Percentiles rank a stretch among this genome's conserved stretches.
phyloP scores from a whole-genome alignment of 2,888 invertebrate species.

The Drosophila multiciliata region DNA sequence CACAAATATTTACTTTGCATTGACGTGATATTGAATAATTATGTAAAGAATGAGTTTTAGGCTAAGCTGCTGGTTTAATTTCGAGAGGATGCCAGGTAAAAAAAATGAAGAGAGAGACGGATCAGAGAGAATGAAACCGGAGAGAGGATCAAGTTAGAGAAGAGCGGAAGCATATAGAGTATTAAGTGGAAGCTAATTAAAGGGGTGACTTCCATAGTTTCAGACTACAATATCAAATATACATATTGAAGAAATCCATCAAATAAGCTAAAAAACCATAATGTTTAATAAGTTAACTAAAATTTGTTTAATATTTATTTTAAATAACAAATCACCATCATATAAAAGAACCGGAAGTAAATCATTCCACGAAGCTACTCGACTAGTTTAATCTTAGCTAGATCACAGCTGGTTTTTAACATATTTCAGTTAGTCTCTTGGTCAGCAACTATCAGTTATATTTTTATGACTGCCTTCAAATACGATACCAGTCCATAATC shows the following conservation, averaged over 20 bases:
- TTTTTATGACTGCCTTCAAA: constrained; percentile 45
- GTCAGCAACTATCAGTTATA: neutral
- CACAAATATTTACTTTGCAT: constrained; percentile 71
- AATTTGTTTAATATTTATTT: neutral
- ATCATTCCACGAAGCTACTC: neutral
- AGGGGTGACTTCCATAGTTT: neutral
- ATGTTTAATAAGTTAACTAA: neutral
- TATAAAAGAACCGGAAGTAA: neutral
- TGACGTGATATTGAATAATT: constrained; percentile 79
- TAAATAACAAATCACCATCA: neutral
- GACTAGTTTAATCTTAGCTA: neutral
- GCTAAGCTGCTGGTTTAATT: constrained; percentile 38
- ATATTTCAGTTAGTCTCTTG: constrained; percentile 1
- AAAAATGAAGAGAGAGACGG: neutral
- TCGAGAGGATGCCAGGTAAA: constrained; percentile 17
- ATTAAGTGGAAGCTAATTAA: neutral
- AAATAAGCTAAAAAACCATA: neutral
- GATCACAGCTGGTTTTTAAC: neutral
- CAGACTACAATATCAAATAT: neutral
- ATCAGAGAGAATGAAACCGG: neutral
- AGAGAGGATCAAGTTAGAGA: neutral
- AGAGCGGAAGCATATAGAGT: neutral
- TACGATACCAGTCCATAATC: constrained; percentile 20
- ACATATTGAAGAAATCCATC: neutral
- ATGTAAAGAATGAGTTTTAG: constrained; percentile 60